phyloP scores from a whole-genome alignment of 1,140 invertebrate genomes.

The Caenorhabditis brenneri region DNA sequence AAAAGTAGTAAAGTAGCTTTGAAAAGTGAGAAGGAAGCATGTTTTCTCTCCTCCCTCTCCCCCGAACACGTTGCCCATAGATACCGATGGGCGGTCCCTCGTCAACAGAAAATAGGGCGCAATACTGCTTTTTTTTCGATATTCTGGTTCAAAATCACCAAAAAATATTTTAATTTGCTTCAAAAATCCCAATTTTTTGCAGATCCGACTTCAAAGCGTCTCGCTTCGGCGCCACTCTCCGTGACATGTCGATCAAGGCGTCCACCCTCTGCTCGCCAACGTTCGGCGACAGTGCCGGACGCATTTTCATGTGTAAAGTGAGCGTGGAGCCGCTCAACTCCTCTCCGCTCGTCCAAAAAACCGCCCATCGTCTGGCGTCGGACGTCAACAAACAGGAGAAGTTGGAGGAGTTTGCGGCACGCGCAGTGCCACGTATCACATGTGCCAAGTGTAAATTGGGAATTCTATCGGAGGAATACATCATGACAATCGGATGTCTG shows the following conservation, averaged over 20 bases:
- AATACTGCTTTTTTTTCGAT: too few relatives aligned
- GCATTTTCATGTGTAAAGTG: constrained; percentile 17
- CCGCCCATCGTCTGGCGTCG: not conserved
- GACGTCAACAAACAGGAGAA: not conserved
- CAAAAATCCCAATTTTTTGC: not conserved
- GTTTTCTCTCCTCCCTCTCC: too few relatives aligned
- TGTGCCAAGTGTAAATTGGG: not conserved
- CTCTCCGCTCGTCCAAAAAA: not conserved
- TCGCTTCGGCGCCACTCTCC: constrained; percentile 8
- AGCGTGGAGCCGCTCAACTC: not conserved
- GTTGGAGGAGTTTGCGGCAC: not conserved
- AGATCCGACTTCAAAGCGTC: constrained; percentile 37
- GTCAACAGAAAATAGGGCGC: too few relatives aligned
- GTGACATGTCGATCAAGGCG: not conserved
- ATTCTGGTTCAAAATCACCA: too few relatives aligned
- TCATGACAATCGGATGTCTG: constrained; percentile 53
- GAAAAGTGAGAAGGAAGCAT: too few relatives aligned
- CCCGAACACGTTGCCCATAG: too few relatives aligned
- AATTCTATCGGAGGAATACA: constrained; percentile 17
- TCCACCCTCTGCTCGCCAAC: constrained; percentile 7
- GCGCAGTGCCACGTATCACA: not conserved
- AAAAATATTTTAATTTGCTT: too few relatives aligned
- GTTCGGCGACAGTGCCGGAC: not conserved
- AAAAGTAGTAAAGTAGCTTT: too few relatives aligned
- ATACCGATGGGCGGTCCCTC: too few relatives aligned